Evolutionary conservation across 2,797 vertebrate genomes (phyloP).

Genomic region (Pitangus sulphuratus): DNA sequence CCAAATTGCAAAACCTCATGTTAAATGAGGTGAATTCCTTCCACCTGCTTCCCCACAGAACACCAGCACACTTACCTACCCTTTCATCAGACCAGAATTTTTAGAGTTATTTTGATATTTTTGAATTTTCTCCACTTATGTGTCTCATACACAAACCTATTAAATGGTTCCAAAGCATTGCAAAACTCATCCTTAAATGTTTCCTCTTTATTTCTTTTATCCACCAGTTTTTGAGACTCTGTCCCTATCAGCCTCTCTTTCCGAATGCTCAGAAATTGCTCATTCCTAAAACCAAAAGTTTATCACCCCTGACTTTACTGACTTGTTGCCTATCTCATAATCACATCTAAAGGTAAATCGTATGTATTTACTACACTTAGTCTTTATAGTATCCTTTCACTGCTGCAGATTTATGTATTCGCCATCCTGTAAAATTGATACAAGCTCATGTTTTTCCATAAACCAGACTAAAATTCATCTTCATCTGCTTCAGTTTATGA

Average conservation of each 20-base stretch:
- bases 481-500: not conserved
- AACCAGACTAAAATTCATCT: constrained; percentile 4
- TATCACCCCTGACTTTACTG: not conserved
- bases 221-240: not conserved
- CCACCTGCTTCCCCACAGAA: not conserved
- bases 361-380: not conserved
- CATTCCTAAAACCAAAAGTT: not conserved
- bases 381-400: not conserved
- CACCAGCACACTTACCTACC: not conserved
- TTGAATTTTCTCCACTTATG: not conserved
- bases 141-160: not conserved
- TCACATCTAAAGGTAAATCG: not conserved
- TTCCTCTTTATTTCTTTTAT: not conserved
- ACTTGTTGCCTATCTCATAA: not conserved
- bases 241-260: not conserved
- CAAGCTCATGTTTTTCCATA: not conserved
- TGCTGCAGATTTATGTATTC: not conserved
- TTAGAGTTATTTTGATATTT: not conserved
- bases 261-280: not conserved
- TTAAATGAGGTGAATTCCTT: not conserved
- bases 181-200: not conserved
- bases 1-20: not conserved
- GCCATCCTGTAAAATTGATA: not conserved
- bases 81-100: not conserved
- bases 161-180: not conserved